Base-by-base conservation (phyloP, 2,113 vertebrate species). In the Dasypus novemcinctus region DNA sequence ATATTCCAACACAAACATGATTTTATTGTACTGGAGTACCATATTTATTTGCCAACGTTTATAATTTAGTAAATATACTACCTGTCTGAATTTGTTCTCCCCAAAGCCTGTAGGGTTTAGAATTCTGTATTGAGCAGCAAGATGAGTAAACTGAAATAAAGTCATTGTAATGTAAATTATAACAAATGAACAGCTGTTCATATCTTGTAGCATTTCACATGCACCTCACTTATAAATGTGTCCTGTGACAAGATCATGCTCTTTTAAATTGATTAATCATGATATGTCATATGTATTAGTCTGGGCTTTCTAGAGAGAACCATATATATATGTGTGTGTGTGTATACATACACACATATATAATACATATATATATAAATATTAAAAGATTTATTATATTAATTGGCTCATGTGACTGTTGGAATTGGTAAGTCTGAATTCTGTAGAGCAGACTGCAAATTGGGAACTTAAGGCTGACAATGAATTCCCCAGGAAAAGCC, bases 121-220 rank as follows among this genome's bases (percentile, higher is more conserved):
- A 41, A 49, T 84, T 9, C 61, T 64, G 38, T 43, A 64, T 18
- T 49, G 36, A 31, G 81, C 46, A 18, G 15, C 29, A 12, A 25
- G 41, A 33, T 29, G 31, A 33, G 61, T 84, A 86, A 57, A 38
- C 38, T 46, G 89, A 59, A 89, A 68, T 63, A 88, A n/a, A 69
- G 91, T 1, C 2, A 2, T 82, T 78, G 85, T 88, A 54, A 79
- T 61, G 79, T 85, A 85, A 64, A 90, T 29, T 89, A 12, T 38
- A 64, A 66, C 41, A 49, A 17, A 68, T 43, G 86, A 54, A 61
- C 59, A 46, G 17, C 7, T 43, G 38, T 27, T 49, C 57, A 41
- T 63, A 43, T 90, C 29, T 93, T 93, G 76, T 83, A 96, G 76
- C 31, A 49, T 86, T 93, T 69, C 38, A 36, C 25, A 78, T 54